Conservation (phyloP, 1,140 invertebrate genomes). For the Tetranychus cinnabarinus region DNA sequence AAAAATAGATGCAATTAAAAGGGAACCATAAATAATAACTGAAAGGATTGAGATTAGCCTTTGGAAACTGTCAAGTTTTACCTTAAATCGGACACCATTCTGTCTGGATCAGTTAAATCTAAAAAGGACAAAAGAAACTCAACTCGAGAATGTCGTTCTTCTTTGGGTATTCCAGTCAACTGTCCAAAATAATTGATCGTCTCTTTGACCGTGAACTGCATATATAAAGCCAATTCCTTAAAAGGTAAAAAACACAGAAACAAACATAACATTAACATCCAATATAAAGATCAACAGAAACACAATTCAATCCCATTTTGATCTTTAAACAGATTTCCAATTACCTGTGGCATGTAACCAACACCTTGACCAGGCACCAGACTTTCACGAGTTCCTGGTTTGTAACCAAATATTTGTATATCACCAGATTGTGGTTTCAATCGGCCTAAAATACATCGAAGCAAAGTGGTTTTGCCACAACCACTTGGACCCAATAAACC, state of each 20-base stretch:
- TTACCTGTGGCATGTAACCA: slow-evolving; percentile 45
- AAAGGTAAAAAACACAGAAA: neutral
- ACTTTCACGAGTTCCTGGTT: slow-evolving; percentile 16
- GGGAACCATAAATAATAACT: neutral
- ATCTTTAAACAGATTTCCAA: slow-evolving; percentile 15
- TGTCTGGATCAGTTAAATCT: slow-evolving; percentile 39
- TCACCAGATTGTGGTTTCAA: slow-evolving; percentile 4
- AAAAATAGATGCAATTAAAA: neutral
- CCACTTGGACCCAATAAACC: slow-evolving; percentile 10
- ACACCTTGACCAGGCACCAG: slow-evolving; percentile 50
- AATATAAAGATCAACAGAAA: too few species aligned
- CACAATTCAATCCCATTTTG: too few species aligned
- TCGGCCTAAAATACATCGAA: slow-evolving; percentile 7
- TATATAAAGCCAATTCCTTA: slow-evolving; percentile 62
- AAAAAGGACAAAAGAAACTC: slow-evolving; percentile 69
- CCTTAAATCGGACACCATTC: slow-evolving; percentile 60
- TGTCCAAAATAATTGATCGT: slow-evolving; percentile 86
- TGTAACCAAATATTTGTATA: slow-evolving; percentile 5
- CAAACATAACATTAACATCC: neutral
- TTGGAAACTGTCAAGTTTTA: slow-evolving; percentile 16
- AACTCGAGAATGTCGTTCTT: slow-evolving; percentile 49
- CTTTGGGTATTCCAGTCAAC: slow-evolving; percentile 59
- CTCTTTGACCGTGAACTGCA: slow-evolving; percentile 75
- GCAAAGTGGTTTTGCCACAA: slow-evolving; percentile 11
- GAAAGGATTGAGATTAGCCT: neutral